Conservation (phyloP, 2,797 vertebrate genomes). For the Kryptolebias ocellatus region DNA sequence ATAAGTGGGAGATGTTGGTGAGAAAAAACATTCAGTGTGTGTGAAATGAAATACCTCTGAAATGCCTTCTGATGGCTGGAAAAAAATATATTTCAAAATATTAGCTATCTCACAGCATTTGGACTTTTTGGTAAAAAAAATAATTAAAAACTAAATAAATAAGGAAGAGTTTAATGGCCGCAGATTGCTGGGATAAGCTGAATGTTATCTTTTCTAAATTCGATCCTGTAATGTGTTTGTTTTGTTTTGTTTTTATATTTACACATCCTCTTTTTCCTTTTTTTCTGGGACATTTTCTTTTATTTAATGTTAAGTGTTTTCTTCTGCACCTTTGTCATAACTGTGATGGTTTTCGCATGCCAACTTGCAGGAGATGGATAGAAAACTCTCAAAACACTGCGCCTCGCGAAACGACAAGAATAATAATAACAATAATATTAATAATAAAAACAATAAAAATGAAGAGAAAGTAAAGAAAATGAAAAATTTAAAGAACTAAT, state of each 20-base stretch:
- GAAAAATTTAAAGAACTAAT: slow-evolving; percentile 69
- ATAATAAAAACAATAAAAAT: not conserved
- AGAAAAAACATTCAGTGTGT: slow-evolving; percentile 83
- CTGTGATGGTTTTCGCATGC: slow-evolving; percentile 49
- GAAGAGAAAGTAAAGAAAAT: slow-evolving; percentile 40
- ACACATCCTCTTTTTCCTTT: slow-evolving; percentile 39
- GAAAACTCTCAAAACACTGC: slow-evolving; percentile 64
- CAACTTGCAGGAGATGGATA: slow-evolving; percentile 62
- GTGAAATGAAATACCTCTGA: slow-evolving; percentile 85
- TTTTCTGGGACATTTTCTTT: slow-evolving; percentile 14
- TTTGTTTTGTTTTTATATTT: slow-evolving; percentile 17
- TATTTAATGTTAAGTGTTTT: slow-evolving; percentile 7
- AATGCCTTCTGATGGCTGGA: slow-evolving; percentile 87
- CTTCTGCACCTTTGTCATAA: slow-evolving; percentile 39
- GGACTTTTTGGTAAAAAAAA: slow-evolving; percentile 55
- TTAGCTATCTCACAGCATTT: slow-evolving; percentile 75
- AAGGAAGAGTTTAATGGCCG: not conserved
- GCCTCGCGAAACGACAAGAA: slow-evolving; percentile 35
- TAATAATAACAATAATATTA: not conserved
- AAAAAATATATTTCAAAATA: slow-evolving; percentile 84
- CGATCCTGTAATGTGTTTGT: not conserved
- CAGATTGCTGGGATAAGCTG: not conserved
- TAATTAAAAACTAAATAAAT: no score
- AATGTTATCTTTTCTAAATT: not conserved
- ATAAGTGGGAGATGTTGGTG: slow-evolving; percentile 75